A percentile compares a stretch with the other conserved stretches of the same genome.
These are phyloP conservation scores for Etheostoma perlongum DNA, from an alignment of 2,797 vertebrate genomes.

Conservation along the genomic window DNA sequence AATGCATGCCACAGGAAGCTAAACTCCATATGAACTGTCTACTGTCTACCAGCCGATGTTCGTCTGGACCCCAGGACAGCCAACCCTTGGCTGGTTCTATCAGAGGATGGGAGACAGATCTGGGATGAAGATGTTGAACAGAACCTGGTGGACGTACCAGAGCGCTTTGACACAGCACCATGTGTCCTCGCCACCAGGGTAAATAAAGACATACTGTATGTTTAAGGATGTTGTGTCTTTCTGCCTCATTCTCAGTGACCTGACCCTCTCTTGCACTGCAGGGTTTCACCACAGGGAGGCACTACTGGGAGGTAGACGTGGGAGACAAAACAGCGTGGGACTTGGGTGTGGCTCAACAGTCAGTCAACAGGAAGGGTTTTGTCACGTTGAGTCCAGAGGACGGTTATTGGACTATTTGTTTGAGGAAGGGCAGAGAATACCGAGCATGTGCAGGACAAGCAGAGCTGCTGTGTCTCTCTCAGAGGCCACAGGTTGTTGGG, in stretches of 20 bases:
- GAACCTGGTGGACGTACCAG: conserved; percentile 59
- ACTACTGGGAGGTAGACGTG: conserved; percentile 87
- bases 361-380: conserved; percentile 79
- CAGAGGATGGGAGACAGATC: conserved; percentile 78
- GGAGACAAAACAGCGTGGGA: conserved; percentile 85
- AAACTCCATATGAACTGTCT: conserved; percentile 1
- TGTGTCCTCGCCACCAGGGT: conserved; percentile 83
- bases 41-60: conserved; percentile 73
- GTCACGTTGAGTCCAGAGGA: conserved; percentile 79
- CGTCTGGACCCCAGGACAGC: conserved; percentile 85
- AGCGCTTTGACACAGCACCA: conserved; percentile 83
- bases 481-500: conserved; percentile 66
- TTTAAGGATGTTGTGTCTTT: not conserved
- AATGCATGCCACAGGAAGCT: not conserved
- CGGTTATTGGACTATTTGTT: conserved; percentile 79
- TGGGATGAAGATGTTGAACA: conserved; percentile 73
- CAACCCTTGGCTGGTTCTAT: conserved; percentile 85
- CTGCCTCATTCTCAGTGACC: not conserved
- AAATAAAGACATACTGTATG: not conserved
- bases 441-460: conserved; percentile 76
- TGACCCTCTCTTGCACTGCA: conserved; percentile 56
- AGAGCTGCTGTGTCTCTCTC: conserved; percentile 58
- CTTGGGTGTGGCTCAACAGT: conserved; percentile 83
- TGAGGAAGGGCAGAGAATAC: conserved; percentile 77
- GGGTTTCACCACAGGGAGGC: conserved; percentile 81